Evolutionary conservation across 2,797 vertebrate genomes (phyloP), one percentile per base, ranked within the genome.

Genomic region (Pangasius djambal): DNA sequence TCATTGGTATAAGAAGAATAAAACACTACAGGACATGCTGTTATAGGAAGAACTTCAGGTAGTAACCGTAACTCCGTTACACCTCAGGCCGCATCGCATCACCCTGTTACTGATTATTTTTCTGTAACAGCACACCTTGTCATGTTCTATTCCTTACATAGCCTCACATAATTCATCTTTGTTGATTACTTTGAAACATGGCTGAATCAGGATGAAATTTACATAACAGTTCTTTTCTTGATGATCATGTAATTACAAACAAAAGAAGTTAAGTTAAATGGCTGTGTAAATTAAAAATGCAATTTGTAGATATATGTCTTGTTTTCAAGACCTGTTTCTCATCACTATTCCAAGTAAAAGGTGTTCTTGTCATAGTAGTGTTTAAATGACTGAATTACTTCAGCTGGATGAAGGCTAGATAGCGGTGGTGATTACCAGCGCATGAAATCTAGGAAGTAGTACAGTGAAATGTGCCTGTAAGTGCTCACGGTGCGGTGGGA

Each of bases 361-460:
- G 20, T 44, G 44, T 25, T 9, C 18, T 37, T 18, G 6, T 16
- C 44, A 74, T 25, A 74, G 37, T 25, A 25, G 25, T 50, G 18
- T 22, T 20, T 2, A 75, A 44, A 18, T 78, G 48, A 16, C 48
- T 52, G 16, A 55, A 55, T 52, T 3, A 12, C 20, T 28, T 37
- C 57, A 63, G 5, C 20, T 57, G 50, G 8, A 79, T 55, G 20
- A 25, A 1, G 15, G 31, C 9, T 20, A 69, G n/a, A 85, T 52
- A 1, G 37, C 0, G 1, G 25, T n/a, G 55, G 40, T n/a, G 89
- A 89, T 88, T 88, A 90, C 37, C 88, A 88, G 85, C 90, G 81
- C 91, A 87, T 89, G 87, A 92, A 92, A 90, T 92, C 78, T 34
- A 40, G 22, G 83, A 90, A 88, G 87, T 88, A 82, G 75, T 83